Evolutionary conservation across 2,113 vertebrate species (phyloP).

Genomic region (Pomatostomus ruficeps): DNA sequence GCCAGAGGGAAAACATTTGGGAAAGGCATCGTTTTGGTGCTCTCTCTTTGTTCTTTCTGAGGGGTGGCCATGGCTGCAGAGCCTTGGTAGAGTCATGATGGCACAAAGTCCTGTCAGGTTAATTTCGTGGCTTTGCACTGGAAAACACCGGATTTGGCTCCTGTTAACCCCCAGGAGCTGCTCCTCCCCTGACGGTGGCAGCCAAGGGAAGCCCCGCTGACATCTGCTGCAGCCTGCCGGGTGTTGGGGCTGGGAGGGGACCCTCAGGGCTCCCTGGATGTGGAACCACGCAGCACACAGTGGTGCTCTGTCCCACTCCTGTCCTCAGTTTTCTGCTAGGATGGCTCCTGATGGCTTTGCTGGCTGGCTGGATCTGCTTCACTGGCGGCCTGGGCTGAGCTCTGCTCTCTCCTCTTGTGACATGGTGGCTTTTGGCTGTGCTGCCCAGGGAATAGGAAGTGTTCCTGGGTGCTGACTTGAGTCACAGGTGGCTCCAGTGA

Average conservation of each 20-base stretch:
- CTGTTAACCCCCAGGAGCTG: neutral
- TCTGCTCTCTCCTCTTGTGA: neutral
- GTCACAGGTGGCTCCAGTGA: neutral
- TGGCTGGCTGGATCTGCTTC: neutral
- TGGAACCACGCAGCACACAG: neutral
- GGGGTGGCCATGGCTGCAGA: fast-evolving
- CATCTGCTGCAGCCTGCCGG: neutral
- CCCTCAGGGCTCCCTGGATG: neutral
- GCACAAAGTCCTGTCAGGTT: neutral
- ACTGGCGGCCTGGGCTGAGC: neutral
- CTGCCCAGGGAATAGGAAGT: fast-evolving
- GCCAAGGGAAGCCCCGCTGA: neutral
- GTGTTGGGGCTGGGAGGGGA: neutral
- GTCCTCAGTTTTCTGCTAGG: neutral
- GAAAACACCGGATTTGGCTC: neutral
- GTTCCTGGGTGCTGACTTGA: neutral
- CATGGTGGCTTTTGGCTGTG: neutral
- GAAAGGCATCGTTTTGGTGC: neutral
- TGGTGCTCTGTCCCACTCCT: neutral
- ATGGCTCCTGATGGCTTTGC: neutral
- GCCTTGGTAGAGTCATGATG: neutral
- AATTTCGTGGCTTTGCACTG: neutral
- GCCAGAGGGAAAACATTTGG: neutral
- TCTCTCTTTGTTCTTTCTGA: neutral
- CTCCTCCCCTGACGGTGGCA: neutral